These are phyloP conservation scores for Chloroclysta siterata DNA, from an alignment of 2,888 invertebrate species.

Conservation along the genomic window DNA sequence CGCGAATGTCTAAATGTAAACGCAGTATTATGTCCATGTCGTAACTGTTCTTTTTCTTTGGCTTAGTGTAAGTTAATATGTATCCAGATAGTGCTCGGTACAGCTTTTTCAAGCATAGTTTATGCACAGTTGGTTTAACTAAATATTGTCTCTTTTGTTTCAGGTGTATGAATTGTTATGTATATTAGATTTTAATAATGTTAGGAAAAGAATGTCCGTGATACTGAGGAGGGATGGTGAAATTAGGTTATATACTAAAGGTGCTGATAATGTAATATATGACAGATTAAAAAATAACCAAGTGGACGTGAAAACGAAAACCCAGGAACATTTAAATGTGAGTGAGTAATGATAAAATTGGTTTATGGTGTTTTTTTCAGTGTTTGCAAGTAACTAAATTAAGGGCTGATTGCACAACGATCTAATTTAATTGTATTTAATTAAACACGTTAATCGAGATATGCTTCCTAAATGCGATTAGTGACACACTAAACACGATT, in stretches of 20 bases:
- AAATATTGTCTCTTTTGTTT: conserved; percentile 49
- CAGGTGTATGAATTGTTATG: conserved; percentile 97
- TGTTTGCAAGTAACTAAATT: no score
- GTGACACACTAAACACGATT: no score
- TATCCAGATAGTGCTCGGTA: no score
- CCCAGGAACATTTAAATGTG: conserved; percentile 97
- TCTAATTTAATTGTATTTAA: no score
- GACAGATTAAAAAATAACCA: conserved; percentile 93
- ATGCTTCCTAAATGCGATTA: no score
- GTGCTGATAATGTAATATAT: conserved; percentile 99
- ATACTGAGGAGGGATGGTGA: conserved; percentile 93
- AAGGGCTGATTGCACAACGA: no score
- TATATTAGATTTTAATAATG: conserved; percentile 99
- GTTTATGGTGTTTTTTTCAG: background rate
- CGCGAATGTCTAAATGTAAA: no score
- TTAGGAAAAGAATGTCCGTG: conserved; percentile 99
- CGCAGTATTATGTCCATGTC: no score
- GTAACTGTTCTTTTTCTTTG: no score
- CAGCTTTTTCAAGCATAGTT: background rate
- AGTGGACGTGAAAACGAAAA: conserved; percentile 91
- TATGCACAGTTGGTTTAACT: background rate
- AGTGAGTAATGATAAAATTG: conserved; percentile 61
- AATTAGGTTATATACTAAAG: conserved; percentile 97
- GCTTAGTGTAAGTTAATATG: no score
- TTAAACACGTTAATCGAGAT: no score